Base-by-base conservation (phyloP, 1,140 invertebrate genomes). In the Drosophila sulfurigaster region DNA sequence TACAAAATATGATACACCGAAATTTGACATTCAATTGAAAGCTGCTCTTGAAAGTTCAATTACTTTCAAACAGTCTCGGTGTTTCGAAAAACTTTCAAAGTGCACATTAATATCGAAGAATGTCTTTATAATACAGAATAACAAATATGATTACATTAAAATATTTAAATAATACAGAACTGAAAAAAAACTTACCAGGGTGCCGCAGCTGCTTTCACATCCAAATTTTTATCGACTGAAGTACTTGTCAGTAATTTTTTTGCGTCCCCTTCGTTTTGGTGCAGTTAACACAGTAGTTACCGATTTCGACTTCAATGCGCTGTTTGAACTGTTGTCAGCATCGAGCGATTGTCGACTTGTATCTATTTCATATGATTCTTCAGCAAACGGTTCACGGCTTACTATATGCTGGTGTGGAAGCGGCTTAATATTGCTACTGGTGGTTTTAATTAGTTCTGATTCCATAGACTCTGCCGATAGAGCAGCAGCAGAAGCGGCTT, bases 221-320 rank as follows among this genome's bases (percentile, higher is more conserved):
- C 54, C 28, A 68, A 52, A 7, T 8, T 46, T 11, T 66, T 20
- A 7, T 38, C 35, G 35, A 13, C 62, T 1, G 10, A 38, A 1
- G 10, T 43, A 58, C 46, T 57, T 5, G 48, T 70, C 5, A 60
- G 20, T 2, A 83, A 2, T 16, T 88, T 88, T 88, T 67, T 88
- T 88, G 0, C 83, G 77, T 2, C 83, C 83, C 15, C 83, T 89
- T 54, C 79, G 62, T 20, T 88, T 88, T 10, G 77, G 83, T 7
- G 45, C 49, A 43, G 35, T 11, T 13, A 10, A 8, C 35, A 5
- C 35, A 28, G 49, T 6, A 6, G 8, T 38, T 38, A 11, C 25
- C 20, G 41, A 25, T n/a, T 5, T 46, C 15, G 25, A 13, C 16
- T 15, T 57, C 13, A 52, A 10, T 7, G 16, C 41, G 49, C 52